Conservation (phyloP, 1,140 invertebrate species). For the Hycleus cichorii region DNA sequence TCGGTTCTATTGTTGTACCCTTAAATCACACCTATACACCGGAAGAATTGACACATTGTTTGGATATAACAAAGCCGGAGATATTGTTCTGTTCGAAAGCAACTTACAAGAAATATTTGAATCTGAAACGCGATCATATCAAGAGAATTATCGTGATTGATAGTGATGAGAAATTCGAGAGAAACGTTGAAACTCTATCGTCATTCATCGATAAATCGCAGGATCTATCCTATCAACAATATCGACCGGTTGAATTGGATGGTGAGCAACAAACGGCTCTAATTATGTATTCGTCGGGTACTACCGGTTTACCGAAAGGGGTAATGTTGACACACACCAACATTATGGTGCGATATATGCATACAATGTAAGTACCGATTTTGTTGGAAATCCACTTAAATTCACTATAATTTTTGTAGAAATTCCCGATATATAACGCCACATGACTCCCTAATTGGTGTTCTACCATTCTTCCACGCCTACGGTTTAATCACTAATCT, state of each 20-base stretch:
- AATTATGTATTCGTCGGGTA: constrained; percentile 54
- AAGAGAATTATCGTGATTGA: constrained; percentile 25
- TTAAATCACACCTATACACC: constrained; percentile 49
- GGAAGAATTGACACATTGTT: constrained; percentile 45
- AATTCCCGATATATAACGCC: constrained; percentile 11
- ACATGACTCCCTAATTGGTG: constrained; percentile 10
- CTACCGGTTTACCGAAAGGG: constrained; percentile 71
- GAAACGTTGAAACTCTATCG: neutral
- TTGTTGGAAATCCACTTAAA: neutral
- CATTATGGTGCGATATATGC: constrained; percentile 27
- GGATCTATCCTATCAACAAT: neutral
- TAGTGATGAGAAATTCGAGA: neutral
- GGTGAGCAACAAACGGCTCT: constrained; percentile 29
- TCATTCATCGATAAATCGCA: neutral
- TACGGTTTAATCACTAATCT: constrained; percentile 24
- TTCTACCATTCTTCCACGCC: constrained; percentile 33
- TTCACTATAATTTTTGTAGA: constrained; percentile 12
- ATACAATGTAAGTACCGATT: constrained; percentile 13
- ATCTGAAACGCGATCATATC: constrained; percentile 14
- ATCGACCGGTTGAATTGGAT: constrained; percentile 14
- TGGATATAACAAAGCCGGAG: constrained; percentile 46
- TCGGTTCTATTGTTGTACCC: constrained; percentile 47
- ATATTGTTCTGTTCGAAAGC: constrained; percentile 40
- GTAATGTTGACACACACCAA: constrained; percentile 63
- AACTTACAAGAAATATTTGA: constrained; percentile 15